Evolutionary conservation across 2,113 vertebrate genomes (phyloP).

Genomic region (Gymnarchus niloticus): DNA sequence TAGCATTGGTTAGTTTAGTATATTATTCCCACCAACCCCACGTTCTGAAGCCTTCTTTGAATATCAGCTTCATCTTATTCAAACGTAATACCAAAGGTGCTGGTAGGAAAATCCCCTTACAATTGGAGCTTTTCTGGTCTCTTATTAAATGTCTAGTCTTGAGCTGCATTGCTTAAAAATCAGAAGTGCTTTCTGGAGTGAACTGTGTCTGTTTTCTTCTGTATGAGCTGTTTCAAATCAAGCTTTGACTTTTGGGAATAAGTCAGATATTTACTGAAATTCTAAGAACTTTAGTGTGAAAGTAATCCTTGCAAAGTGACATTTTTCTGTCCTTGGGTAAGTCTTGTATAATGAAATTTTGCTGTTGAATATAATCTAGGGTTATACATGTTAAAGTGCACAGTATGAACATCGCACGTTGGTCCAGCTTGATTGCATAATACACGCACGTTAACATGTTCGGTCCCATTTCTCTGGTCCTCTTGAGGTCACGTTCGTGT

Average conservation of each 20-base stretch:
- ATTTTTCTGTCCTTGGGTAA: neutral
- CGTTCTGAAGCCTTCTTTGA: too few relatives aligned
- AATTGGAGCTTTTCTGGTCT: too few relatives aligned
- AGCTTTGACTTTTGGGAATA: neutral
- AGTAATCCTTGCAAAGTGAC: too few relatives aligned
- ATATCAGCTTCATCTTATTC: neutral
- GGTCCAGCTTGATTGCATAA: neutral
- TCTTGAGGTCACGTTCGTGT: neutral
- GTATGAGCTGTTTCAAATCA: neutral
- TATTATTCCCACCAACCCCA: too few relatives aligned
- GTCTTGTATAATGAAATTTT: neutral
- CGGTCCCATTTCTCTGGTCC: neutral
- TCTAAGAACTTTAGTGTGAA: neutral
- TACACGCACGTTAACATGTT: neutral
- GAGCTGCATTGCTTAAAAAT: neutral
- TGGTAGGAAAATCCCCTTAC: too few relatives aligned
- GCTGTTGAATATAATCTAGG: neutral
- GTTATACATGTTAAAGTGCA: neutral
- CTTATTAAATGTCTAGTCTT: neutral
- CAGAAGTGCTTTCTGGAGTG: neutral
- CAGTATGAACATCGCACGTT: neutral
- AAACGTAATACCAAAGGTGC: too few relatives aligned
- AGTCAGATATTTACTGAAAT: neutral
- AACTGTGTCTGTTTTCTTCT: too few relatives aligned
- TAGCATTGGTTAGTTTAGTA: too few relatives aligned